phyloP scores from a whole-genome alignment of 2,797 vertebrate genomes.

The Perodicticus potto region DNA sequence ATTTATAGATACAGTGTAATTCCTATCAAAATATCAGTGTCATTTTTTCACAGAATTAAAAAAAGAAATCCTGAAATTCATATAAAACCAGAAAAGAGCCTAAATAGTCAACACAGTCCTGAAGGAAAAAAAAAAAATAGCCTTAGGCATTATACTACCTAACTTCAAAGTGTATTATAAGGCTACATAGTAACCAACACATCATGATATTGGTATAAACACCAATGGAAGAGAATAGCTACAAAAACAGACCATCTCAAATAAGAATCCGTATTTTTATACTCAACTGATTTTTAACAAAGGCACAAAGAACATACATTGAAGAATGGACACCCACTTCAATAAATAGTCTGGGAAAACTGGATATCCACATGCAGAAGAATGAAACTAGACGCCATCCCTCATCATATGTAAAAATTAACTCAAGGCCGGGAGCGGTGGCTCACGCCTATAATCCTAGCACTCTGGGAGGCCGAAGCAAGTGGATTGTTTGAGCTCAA shows the following conservation, averaged over 20 bases:
- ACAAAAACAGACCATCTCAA: no score
- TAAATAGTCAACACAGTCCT: background rate
- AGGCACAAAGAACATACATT: background rate
- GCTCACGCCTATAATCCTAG: no score
- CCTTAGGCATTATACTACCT: background rate
- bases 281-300: background rate
- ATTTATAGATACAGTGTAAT: background rate
- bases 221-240: background rate
- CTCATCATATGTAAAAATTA: background rate
- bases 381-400: background rate
- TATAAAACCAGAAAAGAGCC: background rate
- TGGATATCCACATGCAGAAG: background rate
- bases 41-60: background rate
- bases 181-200: background rate
- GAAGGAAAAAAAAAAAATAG: background rate
- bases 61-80: background rate
- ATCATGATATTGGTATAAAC: background rate
- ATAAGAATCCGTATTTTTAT: background rate
- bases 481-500: no score
- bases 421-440: no score
- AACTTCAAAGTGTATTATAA: background rate
- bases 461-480: no score
- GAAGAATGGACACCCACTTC: background rate
- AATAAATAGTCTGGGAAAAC: background rate
- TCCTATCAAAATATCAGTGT: background rate